Evolutionary conservation across 2,888 invertebrate species (phyloP).

Genomic region (Bellardia pandia): DNA sequence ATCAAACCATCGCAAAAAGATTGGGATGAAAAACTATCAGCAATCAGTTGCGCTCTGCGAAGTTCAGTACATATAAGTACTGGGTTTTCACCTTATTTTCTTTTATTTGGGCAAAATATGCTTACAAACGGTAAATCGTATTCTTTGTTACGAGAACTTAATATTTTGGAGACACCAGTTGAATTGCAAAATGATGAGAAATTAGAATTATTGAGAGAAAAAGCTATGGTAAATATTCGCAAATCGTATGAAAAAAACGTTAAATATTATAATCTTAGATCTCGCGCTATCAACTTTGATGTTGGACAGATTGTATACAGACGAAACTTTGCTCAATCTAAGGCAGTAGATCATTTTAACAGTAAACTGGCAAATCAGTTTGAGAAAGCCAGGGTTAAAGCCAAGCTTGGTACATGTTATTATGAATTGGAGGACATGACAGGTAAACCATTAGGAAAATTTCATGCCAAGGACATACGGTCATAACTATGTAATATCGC

Average conservation of each 20-base stretch:
- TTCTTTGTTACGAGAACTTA: background rate
- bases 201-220: background rate
- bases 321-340: slow-evolving; percentile 23
- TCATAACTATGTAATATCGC: too few species aligned
- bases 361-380: background rate
- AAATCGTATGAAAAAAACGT: slow-evolving; percentile 3
- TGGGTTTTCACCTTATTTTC: slow-evolving; percentile 31
- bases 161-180: background rate
- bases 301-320: slow-evolving; percentile 22
- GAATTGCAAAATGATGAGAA: background rate
- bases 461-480: background rate
- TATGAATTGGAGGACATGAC: slow-evolving; percentile 12
- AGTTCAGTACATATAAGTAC: slow-evolving; percentile 22
- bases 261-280: slow-evolving; percentile 4
- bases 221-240: background rate
- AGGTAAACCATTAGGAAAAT: slow-evolving; percentile 9
- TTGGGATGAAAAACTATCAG: slow-evolving; percentile 22
- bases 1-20: slow-evolving; percentile 17
- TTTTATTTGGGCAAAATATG: slow-evolving; percentile 45
- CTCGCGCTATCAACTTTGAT: background rate
- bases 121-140: background rate
- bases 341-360: background rate
- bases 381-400: slow-evolving; percentile 18
- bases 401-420: slow-evolving; percentile 8
- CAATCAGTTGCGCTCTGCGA: slow-evolving; percentile 25